phyloP scores from a whole-genome alignment of 2,888 invertebrate genomes.

The Lamproptera curius region DNA sequence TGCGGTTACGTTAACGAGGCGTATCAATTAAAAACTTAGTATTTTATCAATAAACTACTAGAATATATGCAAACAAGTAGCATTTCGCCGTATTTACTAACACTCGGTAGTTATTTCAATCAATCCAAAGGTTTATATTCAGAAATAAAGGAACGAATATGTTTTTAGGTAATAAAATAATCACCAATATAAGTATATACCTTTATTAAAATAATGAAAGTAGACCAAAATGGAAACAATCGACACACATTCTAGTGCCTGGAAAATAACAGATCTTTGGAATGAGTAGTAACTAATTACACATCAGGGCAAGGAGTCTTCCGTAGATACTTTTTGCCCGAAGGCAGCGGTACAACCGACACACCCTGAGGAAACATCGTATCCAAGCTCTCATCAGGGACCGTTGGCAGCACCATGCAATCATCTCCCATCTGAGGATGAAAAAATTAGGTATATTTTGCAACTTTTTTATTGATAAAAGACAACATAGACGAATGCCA shows the following conservation, averaged over 20 bases:
- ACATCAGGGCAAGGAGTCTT: slow-evolving; percentile 80
- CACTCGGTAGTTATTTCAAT: too few species aligned
- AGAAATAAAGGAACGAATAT: too few species aligned
- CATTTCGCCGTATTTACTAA: too few species aligned
- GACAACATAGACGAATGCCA: not conserved
- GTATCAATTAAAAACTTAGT: too few species aligned
- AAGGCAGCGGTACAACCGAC: slow-evolving; percentile 85
- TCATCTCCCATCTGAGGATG: slow-evolving; percentile 87
- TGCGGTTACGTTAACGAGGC: too few species aligned
- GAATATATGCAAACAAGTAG: too few species aligned
- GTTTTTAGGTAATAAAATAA: not conserved
- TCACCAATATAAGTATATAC: not conserved
- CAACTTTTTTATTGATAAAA: not conserved
- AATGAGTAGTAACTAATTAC: slow-evolving; percentile 24
- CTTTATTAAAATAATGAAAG: not conserved
- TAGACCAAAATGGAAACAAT: not conserved
- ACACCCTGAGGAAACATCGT: slow-evolving; percentile 85
- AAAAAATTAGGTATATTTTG: slow-evolving; percentile 40
- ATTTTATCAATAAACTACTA: too few species aligned
- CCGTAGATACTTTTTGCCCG: slow-evolving; percentile 90
- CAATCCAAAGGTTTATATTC: too few species aligned
- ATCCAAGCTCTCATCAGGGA: slow-evolving; percentile 83
- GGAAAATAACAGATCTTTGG: slow-evolving; percentile 1
- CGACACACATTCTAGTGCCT: not conserved
- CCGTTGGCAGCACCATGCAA: slow-evolving; percentile 93